Base-by-base conservation (phyloP, 2,888 invertebrate species). In the Cataglyphis altisquamis region DNA sequence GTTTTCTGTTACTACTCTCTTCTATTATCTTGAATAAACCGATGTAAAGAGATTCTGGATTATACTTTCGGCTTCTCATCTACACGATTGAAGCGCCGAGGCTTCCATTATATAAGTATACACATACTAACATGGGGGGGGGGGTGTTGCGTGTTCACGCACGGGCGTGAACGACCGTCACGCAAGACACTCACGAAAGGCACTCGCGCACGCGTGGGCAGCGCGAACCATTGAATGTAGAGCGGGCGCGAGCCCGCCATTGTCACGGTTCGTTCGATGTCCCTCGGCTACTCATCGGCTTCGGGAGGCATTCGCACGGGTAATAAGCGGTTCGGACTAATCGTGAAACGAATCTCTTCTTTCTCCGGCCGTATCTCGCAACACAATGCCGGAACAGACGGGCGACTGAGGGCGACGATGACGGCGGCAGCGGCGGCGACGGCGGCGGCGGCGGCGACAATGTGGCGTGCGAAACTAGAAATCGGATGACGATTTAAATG, bases 401-500 rank as follows among this genome's bases (percentile, higher is more conserved):
- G 41, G 41, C 41, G 32, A 32, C 25, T 32, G 57, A 57, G 29
- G 29, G n/a, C 36, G 5, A 18, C 5, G 60, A 8, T 32, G 64
- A 55, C 25, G 48, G 5, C 18, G 48, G 18, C 60, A 15, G 45
- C 15, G 45, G 29, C 25, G 73, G 45, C 15, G 45, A 12, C 25
- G 73, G 45, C 9, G 9, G 10, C 9, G 39, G 39, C 3, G 48
- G 70, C 21, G 78, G 78, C 78, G 78, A 90, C 86, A 87, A 83
- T 89, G 88, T 90, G 84, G 84, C 64, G 86, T 77, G 88, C 82
- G 84, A 89, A 89, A 88, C 88, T 83, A 90, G 88, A 84, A 92
- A 92, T 93, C 91, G 92, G 90, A 93, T 92, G 89, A 91, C 89
- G 87, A 91, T 93, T 93, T 93, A 93, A 93, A 92, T 92, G 90